phyloP scores from a whole-genome alignment of 2,113 vertebrate genomes.

The Oryzias celebensis region DNA sequence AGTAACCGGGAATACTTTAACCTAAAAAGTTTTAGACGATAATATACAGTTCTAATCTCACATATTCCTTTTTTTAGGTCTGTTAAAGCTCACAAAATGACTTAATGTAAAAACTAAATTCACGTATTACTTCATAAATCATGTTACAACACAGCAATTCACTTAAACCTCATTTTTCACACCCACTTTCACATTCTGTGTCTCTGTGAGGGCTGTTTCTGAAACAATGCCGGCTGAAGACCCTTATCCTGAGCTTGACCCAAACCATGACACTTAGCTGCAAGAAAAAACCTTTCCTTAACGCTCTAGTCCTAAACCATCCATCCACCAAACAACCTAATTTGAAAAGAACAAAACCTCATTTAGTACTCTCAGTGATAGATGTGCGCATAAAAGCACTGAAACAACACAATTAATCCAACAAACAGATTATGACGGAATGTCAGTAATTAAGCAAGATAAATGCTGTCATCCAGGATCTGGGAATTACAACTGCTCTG shows the following conservation, averaged over 20 bases:
- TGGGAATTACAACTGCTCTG: constrained; percentile 22
- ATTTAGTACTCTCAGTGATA: neutral
- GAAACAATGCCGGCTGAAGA: neutral
- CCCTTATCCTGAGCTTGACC: neutral
- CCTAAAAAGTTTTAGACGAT: too few relatives aligned
- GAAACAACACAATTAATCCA: constrained; percentile 19
- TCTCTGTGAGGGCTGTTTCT: neutral
- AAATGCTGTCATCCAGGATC: constrained; percentile 36
- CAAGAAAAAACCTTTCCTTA: neutral
- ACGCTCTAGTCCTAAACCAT: neutral
- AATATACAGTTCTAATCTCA: too few relatives aligned
- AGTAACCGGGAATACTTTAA: too few relatives aligned
- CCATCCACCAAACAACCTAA: neutral
- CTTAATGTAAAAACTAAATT: constrained; percentile 40
- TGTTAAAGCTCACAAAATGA: constrained; percentile 12
- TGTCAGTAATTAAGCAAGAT: constrained; percentile 48
- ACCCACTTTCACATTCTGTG: constrained; percentile 2
- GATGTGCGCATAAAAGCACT: constrained; percentile 6
- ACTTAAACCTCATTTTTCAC: constrained; percentile 66
- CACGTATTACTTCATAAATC: constrained; percentile 53
- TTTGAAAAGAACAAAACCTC: neutral
- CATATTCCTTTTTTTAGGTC: neutral
- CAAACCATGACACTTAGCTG: neutral
- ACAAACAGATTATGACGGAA: constrained; percentile 33
- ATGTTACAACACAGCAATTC: constrained; percentile 54